These are phyloP conservation scores for Mesodorylaimus sp. DNA, from an alignment of 2,888 invertebrate species.

Conservation along the genomic window DNA sequence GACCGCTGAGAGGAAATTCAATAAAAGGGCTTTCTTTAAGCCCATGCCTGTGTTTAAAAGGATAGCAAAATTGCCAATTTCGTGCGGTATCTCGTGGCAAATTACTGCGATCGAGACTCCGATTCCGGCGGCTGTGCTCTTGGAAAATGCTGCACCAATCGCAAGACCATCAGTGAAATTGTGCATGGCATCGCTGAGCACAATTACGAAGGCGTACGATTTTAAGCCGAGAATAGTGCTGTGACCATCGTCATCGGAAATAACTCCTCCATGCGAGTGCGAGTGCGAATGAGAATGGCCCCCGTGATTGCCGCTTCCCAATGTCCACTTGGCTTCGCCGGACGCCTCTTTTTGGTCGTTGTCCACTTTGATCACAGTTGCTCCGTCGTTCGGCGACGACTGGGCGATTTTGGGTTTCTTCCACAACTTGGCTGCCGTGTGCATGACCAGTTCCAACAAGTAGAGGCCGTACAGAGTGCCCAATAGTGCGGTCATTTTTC, in stretches of 20 bases:
- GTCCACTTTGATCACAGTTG: too few species aligned
- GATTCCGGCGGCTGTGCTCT: constrained; percentile 27
- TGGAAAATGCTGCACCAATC: constrained; percentile 33
- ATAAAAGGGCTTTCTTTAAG: constrained; percentile 29
- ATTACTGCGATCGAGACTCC: constrained; percentile 35
- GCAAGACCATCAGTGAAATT: constrained; percentile 37
- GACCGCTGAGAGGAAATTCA: constrained; percentile 35
- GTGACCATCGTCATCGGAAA: too few species aligned
- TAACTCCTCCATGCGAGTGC: too few species aligned
- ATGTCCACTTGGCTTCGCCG: too few species aligned
- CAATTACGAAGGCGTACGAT: constrained; percentile 29
- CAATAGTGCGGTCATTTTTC: constrained; percentile 20
- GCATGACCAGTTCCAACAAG: constrained; percentile 23
- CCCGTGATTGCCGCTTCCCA: too few species aligned
- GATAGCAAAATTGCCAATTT: constrained; percentile 36
- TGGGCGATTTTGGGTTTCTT: too few species aligned
- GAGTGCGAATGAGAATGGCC: too few species aligned
- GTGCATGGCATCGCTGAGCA: constrained; percentile 35
- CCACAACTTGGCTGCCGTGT: too few species aligned
- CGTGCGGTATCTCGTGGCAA: constrained; percentile 38
- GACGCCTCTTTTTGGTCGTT: too few species aligned
- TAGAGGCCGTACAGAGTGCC: constrained; percentile 25
- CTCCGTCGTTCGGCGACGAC: too few species aligned
- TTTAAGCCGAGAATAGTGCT: constrained; percentile 18
- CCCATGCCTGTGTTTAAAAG: constrained; percentile 33